Base-by-base conservation (phyloP, 2,888 invertebrate genomes). In the Hanleya hanleyi region DNA sequence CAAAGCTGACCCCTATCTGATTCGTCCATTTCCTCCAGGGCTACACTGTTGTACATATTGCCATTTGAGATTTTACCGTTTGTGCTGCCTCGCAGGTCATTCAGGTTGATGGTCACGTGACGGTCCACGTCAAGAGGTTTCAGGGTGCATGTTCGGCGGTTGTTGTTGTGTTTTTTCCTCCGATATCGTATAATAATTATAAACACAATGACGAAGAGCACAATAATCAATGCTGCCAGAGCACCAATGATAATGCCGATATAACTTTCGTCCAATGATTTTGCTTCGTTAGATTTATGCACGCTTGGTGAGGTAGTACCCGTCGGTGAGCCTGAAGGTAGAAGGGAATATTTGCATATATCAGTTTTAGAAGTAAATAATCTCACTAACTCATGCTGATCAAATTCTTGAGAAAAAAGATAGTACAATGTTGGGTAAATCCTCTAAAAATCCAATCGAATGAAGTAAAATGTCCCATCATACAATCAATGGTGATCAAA, bases 181-280 rank as follows among this genome's bases (percentile, higher is more conserved):
- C 84, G 83, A 67, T 85, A 84, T 38, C 85, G 77, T 70, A 95
- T 93, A 69, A 95, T 92, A 83, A 95, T 94, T 41, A 94, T 94
- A 7, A 94, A 94, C 1, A 94, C 94, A 33, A 95, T 91, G 1
- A 95, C 91, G 67, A 96, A 92, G 67, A 95, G 94, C 68, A 88
- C 81, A 41, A 90, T 84, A 64, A 95, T 93, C 0, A 94, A 94
- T 33, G 94, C 94, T 66, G 95, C 90, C 5, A 95, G 84, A 6
- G 84, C 86, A 50, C 87, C 84, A 69, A 87, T 83, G 70, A 87
- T 85, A 33, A 70, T 70, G 18, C 86, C 87, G 50, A 87, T 86
- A 72, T 83, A 82, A 70, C 83, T 82, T 66, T 85, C 85, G 51
- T 85, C 84, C 41, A 83, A 78, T 65, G 79, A 75, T 38, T 80